A percentile compares a stretch with the other conserved stretches of the same genome.
Evolutionary conservation across 2,888 invertebrate genomes (phyloP).

Genomic region (Oxyteleia sp.): DNA sequence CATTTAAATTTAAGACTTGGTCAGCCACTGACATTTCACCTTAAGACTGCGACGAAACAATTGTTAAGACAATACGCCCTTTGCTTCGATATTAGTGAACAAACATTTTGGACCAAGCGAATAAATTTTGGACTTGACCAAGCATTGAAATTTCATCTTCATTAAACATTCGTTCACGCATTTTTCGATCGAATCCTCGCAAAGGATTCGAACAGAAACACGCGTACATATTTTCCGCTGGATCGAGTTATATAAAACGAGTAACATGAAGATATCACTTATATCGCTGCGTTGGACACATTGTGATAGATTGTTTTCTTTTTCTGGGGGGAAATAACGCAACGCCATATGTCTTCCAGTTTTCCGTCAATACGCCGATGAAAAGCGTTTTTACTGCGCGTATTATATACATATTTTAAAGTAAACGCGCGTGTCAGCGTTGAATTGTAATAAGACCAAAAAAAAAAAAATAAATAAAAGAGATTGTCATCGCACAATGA

Average conservation of each 20-base stretch:
- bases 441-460: background rate
- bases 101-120: too few relatives aligned
- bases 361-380: slow-evolving; percentile 18
- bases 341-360: slow-evolving; percentile 7
- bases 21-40: too few relatives aligned
- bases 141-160: too few relatives aligned
- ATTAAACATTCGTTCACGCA: too few relatives aligned
- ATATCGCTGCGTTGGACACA: slow-evolving; percentile 16
- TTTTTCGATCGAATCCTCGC: too few relatives aligned
- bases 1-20: too few relatives aligned
- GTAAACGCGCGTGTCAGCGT: background rate
- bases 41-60: too few relatives aligned
- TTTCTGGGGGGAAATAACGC: slow-evolving; percentile 18
- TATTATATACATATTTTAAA: slow-evolving; percentile 6
- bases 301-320: slow-evolving; percentile 20
- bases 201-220: too few relatives aligned
- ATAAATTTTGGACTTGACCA: too few relatives aligned
- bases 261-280: slow-evolving; percentile 6
- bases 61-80: too few relatives aligned
- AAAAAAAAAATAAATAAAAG: too few relatives aligned
- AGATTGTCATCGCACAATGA: slow-evolving; percentile 5
- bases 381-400: slow-evolving; percentile 8
- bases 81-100: too few relatives aligned
- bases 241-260: background rate
- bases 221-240: background rate